Conservation (phyloP, 64 coral and sea anemone genomes). For the Dendrophyllia cribrosa region DNA sequence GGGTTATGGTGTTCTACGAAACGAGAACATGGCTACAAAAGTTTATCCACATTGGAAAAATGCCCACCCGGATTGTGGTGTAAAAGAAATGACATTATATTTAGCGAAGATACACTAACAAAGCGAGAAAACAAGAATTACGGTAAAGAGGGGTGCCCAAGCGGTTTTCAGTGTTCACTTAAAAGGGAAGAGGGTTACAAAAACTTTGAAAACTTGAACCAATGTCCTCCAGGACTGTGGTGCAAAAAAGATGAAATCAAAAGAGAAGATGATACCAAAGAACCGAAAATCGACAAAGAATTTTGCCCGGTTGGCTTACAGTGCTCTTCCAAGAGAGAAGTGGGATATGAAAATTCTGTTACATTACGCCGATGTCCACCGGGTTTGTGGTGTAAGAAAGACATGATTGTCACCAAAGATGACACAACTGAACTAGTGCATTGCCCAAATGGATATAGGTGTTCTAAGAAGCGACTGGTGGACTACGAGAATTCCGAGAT, state of each 20-base stretch:
- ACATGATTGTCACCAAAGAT: not conserved
- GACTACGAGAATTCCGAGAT: not conserved
- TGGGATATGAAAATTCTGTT: not conserved
- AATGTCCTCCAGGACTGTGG: constrained; percentile 29
- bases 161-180: not conserved
- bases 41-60: not conserved
- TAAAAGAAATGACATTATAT: constrained; percentile 15
- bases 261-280: not conserved
- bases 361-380: constrained; percentile 34
- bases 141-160: not conserved
- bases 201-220: not conserved
- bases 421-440: not conserved
- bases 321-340: constrained; percentile 17
- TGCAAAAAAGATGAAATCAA: constrained; percentile 36
- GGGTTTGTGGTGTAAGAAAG: constrained; percentile 68
- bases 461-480: not conserved
- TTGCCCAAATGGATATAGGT: constrained; percentile 9
- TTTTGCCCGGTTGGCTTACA: constrained; percentile 24
- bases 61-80: constrained; percentile 62
- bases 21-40: constrained; percentile 22
- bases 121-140: not conserved
- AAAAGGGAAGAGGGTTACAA: not conserved
- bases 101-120: not conserved
- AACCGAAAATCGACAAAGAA: not conserved
- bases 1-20: constrained; percentile 56